Evolutionary conservation across 2,113 vertebrate genomes (phyloP).

Genomic region (Diadophis punctatus): DNA sequence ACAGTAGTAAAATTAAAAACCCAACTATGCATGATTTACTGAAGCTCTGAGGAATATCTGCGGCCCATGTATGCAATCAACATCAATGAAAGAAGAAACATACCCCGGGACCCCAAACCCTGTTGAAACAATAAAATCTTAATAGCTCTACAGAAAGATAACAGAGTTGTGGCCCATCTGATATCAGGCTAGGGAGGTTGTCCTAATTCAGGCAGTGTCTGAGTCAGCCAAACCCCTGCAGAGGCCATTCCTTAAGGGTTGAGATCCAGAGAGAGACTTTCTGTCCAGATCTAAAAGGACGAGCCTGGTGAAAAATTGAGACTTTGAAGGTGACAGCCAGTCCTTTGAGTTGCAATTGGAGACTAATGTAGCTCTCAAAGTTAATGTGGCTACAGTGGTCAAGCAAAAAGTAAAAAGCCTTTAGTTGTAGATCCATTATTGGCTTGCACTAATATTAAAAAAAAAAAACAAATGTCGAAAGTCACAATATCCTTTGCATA

Average conservation of each 20-base stretch:
- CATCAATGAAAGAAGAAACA: not conserved
- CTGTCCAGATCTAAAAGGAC: not conserved
- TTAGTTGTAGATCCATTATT: not conserved
- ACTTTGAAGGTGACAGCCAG: not conserved
- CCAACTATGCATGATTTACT: not conserved
- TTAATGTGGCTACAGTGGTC: not conserved
- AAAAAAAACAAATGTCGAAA: not conserved
- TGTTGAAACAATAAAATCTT: not conserved
- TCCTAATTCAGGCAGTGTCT: not conserved
- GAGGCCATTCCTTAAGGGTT: not conserved
- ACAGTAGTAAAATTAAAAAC: not conserved
- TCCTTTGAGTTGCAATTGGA: not conserved
- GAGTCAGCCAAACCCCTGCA: not conserved
- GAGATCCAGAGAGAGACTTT: not conserved
- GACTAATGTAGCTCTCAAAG: not conserved
- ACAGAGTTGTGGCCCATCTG: not conserved
- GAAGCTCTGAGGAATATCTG: not conserved
- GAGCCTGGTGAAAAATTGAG: not conserved
- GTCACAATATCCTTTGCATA: not conserved
- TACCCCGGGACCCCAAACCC: not conserved
- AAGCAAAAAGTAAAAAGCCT: not conserved
- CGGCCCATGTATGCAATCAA: not conserved
- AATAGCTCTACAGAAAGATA: not conserved
- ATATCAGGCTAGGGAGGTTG: not conserved
- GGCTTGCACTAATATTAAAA: not conserved